Evolutionary conservation across 2,113 vertebrate species (phyloP), one percentile per base, ranked within the genome.

Genomic region (Sialia sialis): DNA sequence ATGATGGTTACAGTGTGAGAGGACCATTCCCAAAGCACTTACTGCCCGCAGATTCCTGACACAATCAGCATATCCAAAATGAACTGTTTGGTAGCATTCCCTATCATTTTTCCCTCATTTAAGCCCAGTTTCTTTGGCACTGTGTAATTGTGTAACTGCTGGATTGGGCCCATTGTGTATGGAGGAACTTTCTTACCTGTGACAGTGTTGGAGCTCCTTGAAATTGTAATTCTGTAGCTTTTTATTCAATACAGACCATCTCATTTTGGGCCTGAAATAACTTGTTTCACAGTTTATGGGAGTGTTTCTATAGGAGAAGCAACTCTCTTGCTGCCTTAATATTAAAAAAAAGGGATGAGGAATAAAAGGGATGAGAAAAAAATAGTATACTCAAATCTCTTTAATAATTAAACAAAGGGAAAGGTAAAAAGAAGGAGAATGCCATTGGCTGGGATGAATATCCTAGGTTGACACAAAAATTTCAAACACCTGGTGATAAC

Each of bases 11-110:
- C 10, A 66, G 27, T 39, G 44, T 15, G 1, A 66, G 55, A 69
- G 41, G 21, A 21, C 15, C 4, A 3, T 52, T 83, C 43, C 21
- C 0, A 2, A 20, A 55, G 64, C 34, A 0, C 0, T 8, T 5
- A 4, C 15, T 69, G 68, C 81, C 43, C 36, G 49, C 2, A 9
- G 22, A 4, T 74, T 43, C n/a, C 66, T 38, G 3, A 26, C 54
- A 26, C 38, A 26, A 72, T 12, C 39, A 21, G 59, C 18, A 0
- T 3, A 1, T 23, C 49, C 34, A 6, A 44, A 84, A 67, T 8
- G 0, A 51, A 18, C n/a, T 25, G 0, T 4, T 36, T 21, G 2
- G 2, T 41, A 41, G 67, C 13, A 9, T 11, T 38, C 14, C 3
- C 64, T 73, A 27, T 11, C 3, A 44, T 78, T 34, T 32, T 18